Base-by-base conservation (phyloP, 2,888 invertebrate genomes). In the Allacma fusca region DNA sequence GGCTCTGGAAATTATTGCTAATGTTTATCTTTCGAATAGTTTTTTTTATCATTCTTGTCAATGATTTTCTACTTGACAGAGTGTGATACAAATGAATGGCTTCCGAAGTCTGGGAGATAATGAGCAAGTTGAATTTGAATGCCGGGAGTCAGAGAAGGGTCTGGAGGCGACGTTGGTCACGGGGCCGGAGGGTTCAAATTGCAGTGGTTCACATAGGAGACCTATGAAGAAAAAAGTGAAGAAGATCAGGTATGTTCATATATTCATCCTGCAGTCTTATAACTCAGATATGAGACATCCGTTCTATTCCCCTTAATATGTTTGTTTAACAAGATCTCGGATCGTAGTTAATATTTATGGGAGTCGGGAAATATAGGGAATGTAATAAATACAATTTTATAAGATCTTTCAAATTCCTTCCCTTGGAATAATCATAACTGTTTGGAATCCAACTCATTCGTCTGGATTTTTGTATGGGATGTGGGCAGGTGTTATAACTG, bases 31-130 rank as follows among this genome's bases (percentile, higher is more conserved):
- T 40, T n/a, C n/a, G n/a, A n/a, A n/a, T n/a, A n/a, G n/a, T n/a
- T n/a, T n/a, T n/a, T n/a, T n/a, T n/a, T n/a, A n/a, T n/a, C n/a
- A 34, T 4, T 57, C 16, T 21, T 57, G 57, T 57, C 19, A 57
- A 21, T 57, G n/a, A 7, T 57, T 4, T 12, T 62, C 23, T 24
- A 5, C 9, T 26, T 4, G 24, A 26, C 90, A 96, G 96, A 94
- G 94, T 85, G 95, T 94, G 79, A 94, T 96, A 84, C 92, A 94
- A 88, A 96, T 96, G 94, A 89, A 90, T 67, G 96, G 96, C 5
- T 96, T 96, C 87, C 90, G 94, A 80, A 95, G 95, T 75, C 88
- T 96, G 82, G 95, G 93, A 0, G 95, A 96, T 84, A 93, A 93
- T 71, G 96, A 96, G 86, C 92, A 92, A 83, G 93, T 96, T 34